Base-by-base conservation (phyloP, 2,888 invertebrate genomes). In the Scrobipalpa costella region DNA sequence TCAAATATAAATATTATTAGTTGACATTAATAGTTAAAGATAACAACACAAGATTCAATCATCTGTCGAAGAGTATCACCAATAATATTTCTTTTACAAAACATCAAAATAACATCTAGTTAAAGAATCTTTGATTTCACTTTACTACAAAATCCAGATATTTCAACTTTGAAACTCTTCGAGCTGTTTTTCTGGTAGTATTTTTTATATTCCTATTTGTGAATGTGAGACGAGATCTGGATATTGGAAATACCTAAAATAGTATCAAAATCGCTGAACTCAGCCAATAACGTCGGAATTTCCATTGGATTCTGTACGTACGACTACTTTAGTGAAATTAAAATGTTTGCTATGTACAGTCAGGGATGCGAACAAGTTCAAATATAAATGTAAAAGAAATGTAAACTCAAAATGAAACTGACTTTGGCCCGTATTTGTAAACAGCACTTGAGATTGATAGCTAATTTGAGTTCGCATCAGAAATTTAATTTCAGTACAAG, bases 171-270 rank as follows among this genome's bases (percentile, higher is more conserved):
- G 40, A 13, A 36, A 13, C 40, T 1, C 13, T 40, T 40, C 5
- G 13, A 40, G 5, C 0, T 40, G 40, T 40, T 40, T 27, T 40
- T 40, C 13, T 44, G 9, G n/a, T 44, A 7, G 15, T 19, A 11
- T 49, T 19, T 21, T 11, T n/a, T 52, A 33, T 27, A 33, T 52
- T 52, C 33, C 27, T n/a, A 33, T 33, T 21, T n/a, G 52, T 21
- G 19, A 52, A 52, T 52, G 11, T 27, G 17, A 52, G 52, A n/a
- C 52, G 33, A 21, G 11, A 11, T 47, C 17, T 27, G 27, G n/a
- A 52, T 52, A 52, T 52, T 52, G 33, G n/a, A 52, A 52, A 52
- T 52, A 52, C n/a, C 50, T 50, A 19, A 19, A 17, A 27, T 52
- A n/a, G 33, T 33, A 33, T 52, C n/a, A 52, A 21, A 27, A 50